Evolutionary conservation across 2,797 vertebrate genomes (phyloP), one percentile per base, ranked within the genome.

Genomic region (Sebastes miniatus): DNA sequence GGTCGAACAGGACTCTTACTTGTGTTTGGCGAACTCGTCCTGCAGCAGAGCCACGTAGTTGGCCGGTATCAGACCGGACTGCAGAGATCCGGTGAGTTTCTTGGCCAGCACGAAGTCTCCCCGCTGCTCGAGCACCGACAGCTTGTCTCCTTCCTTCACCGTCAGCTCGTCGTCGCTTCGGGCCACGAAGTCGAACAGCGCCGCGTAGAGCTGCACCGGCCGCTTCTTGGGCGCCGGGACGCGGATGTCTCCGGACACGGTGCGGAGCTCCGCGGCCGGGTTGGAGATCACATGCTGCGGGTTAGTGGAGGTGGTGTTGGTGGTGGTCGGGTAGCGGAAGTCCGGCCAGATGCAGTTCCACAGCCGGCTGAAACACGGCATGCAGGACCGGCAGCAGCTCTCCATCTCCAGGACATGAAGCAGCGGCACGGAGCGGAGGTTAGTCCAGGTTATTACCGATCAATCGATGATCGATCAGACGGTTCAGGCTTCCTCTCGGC

Each of bases 291-390:
- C 91, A 24, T 85, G 86, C 87, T 10, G 8, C 32, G 32, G 32
- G 32, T 34, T 34, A 34, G 32, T 34, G 32, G 32, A 34, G 32
- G 3, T 4, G 32, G 76, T 82, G 64, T 80, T 80, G 58, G 77
- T 77, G 88, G 81, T 81, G 25, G 77, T 70, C 0, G 91, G 95
- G 71, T 95, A 92, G 69, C 69, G 83, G 0, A 92, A 24, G 1
- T 93, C 95, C 1, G 96, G 96, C 95, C 97, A 97, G 20, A 98
- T 93, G 84, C 95, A 95, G 93, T 97, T 94, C 98, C 98, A 99
- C 69, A 99, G 93, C 32, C 91, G 93, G 6, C 69, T 87, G 5
- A 96, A 70, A 80, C 97, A 98, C 32, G 96, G 94, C 93, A 97
- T 82, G 43, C 96, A 96, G 76, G 93, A 91, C 86, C 97, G 95